Base-by-base conservation (phyloP, 2,888 invertebrate genomes). In the Pocota personata region DNA sequence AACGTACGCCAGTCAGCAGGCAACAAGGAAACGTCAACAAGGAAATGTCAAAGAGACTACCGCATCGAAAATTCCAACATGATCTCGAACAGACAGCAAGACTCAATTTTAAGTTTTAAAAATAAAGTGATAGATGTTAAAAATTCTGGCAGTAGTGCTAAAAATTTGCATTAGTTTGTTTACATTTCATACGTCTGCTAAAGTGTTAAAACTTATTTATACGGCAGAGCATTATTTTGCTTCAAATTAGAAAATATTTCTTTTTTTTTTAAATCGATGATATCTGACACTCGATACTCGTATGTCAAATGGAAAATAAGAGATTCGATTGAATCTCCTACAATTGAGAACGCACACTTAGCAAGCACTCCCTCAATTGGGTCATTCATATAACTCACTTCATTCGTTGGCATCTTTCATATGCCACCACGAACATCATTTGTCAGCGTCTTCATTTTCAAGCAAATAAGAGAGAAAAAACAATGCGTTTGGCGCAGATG, bases 381-480 rank as follows among this genome's bases (percentile, higher is more conserved):
- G 66, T 37, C 67, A 37, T n/a, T 67, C 35, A 35, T 32, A 50
- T 50, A 50, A 66, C 37, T 52, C 6, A 37, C 32, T 57, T 14
- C n/a, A 37, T 37, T 35, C 50, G n/a, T 50, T 66, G 21, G 21
- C 40, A 66, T 52, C 37, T 67, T 24, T 24, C 67, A 43, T 46
- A 12, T 37, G 66, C 50, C 35, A 50, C 37, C 35, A 52, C 1
- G 50, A 67, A 40, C 67, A 67, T 52, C 50, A 67, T 67, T 67
- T 67, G 67, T 67, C 52, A 27, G 67, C 52, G 37, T 21, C 67
- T 50, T 52, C 52, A 32, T 52, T 67, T 52, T 16, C 24, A 14
- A 37, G 21, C 0, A 52, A 52, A 64, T 19, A 69, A 43, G 10
- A 37, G 12, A 10, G 24, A 55, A 55, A 55, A 55, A 40, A 40